A percentile compares a stretch with the other conserved stretches of the same genome.
Conservation (phyloP, 2,888 invertebrate species). For the Spicauda simplicius region DNA sequence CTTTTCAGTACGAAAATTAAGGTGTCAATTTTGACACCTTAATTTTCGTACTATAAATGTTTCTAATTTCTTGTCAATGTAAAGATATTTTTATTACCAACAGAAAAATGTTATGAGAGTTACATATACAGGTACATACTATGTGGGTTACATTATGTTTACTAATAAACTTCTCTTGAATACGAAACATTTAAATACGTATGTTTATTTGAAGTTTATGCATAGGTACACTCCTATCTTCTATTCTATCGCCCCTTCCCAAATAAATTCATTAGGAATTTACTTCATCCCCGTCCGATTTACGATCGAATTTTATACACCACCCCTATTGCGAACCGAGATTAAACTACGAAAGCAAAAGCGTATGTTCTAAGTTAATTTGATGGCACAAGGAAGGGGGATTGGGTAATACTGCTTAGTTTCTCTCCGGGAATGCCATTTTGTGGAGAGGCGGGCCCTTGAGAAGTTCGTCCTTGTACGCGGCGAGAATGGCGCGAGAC, state of each 20-base stretch:
- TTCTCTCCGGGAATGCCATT: constrained; percentile 63
- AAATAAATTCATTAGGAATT: background rate
- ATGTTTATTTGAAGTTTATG: too few species aligned
- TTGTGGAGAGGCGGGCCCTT: constrained; percentile 72
- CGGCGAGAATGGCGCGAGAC: constrained; percentile 75
- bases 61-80: too few species aligned
- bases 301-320: background rate
- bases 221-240: too few species aligned
- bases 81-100: too few species aligned
- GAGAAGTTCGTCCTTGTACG: constrained; percentile 79
- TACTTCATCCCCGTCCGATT: background rate
- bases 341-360: constrained; percentile 30
- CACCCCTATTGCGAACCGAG: background rate
- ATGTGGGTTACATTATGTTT: too few species aligned
- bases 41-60: too few species aligned
- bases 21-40: background rate
- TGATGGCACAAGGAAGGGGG: constrained; percentile 34
- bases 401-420: constrained; percentile 50
- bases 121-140: too few species aligned
- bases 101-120: too few species aligned
- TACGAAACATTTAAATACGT: too few species aligned
- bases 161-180: too few species aligned
- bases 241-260: too few species aligned
- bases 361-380: constrained; percentile 14
- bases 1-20: too few species aligned